These are phyloP conservation scores for Nineta flava DNA, from an alignment of 2,888 invertebrate species.

Conservation along the genomic window DNA sequence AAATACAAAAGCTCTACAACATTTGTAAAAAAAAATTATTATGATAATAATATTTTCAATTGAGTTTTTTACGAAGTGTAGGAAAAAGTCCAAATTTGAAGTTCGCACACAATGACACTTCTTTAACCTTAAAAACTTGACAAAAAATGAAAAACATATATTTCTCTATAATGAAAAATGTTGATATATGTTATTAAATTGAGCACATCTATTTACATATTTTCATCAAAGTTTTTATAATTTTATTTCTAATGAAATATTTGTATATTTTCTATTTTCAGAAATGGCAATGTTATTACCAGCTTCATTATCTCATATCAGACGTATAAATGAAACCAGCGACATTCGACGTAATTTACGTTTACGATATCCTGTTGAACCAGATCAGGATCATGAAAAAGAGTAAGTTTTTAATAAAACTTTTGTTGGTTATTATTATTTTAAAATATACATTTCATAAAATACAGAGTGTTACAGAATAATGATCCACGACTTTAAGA, in stretches of 20 bases:
- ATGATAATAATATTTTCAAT: no score
- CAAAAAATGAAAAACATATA: no score
- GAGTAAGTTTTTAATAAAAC: slow-evolving; percentile 40
- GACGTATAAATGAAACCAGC: slow-evolving; percentile 61
- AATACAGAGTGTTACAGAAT: no score
- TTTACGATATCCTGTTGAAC: slow-evolving; percentile 56
- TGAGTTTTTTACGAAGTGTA: no score
- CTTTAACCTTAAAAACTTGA: no score
- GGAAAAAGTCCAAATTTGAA: no score
- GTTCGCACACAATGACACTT: no score
- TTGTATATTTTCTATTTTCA: slow-evolving; percentile 24
- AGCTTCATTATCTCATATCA: slow-evolving; percentile 55
- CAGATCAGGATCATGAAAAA: slow-evolving; percentile 50
- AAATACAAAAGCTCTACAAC: no score
- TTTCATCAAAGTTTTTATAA: background rate
- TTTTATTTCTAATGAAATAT: background rate
- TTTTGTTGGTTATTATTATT: background rate
- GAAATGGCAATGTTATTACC: slow-evolving; percentile 76
- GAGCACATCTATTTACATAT: background rate
- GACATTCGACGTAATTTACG: slow-evolving; percentile 68
- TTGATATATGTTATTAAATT: no score
- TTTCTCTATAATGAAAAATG: no score
- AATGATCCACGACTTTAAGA: no score
- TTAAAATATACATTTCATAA: background rate
- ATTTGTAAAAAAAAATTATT: no score